A percentile compares a stretch with the other conserved stretches of the same genome.
These are phyloP conservation scores for Caenorhabditis japonica DNA, from an alignment of 2,888 invertebrate genomes.

Conservation along the genomic window DNA sequence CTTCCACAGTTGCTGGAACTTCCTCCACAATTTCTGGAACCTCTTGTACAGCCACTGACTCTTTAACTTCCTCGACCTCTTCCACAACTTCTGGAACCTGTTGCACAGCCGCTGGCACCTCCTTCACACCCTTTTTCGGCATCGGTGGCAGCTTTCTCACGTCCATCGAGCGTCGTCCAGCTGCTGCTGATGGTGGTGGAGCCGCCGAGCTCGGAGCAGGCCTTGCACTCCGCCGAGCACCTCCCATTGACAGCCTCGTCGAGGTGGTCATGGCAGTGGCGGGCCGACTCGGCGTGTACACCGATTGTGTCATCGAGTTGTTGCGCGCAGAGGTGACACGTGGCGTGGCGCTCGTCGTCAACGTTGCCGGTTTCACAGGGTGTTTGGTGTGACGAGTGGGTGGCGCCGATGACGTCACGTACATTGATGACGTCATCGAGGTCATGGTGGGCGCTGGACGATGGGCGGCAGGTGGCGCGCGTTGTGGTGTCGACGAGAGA, in stretches of 20 bases:
- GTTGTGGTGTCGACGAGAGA: conserved; percentile 9
- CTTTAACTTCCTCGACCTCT: not conserved
- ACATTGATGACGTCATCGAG: conserved; percentile 56
- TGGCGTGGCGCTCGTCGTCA: not conserved
- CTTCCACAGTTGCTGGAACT: not conserved
- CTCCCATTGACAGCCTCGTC: conserved; percentile 20
- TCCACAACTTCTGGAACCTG: conserved; percentile 6
- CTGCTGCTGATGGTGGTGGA: not conserved
- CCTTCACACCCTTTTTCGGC: conserved; percentile 5
- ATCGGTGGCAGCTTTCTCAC: conserved; percentile 21
- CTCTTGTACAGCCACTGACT: not conserved
- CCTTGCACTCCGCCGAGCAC: conserved; percentile 5
- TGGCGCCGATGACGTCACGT: conserved; percentile 53
- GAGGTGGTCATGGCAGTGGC: conserved; percentile 5
- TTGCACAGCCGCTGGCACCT: not conserved
- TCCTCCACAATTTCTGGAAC: not conserved
- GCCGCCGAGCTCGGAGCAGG: not conserved
- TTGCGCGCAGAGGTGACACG: not conserved
- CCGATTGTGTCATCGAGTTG: conserved; percentile 54
- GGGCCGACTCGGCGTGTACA: conserved; percentile 45
- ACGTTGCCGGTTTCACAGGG: conserved; percentile 5
- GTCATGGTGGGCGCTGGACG: conserved; percentile 29
- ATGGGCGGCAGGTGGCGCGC: conserved; percentile 38
- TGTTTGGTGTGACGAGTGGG: conserved; percentile 21
- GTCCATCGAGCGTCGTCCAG: conserved; percentile 14